A percentile compares a stretch with the other conserved stretches of the same genome.
Conservation (phyloP, 2,888 invertebrate genomes). For the Chirona hameri region DNA sequence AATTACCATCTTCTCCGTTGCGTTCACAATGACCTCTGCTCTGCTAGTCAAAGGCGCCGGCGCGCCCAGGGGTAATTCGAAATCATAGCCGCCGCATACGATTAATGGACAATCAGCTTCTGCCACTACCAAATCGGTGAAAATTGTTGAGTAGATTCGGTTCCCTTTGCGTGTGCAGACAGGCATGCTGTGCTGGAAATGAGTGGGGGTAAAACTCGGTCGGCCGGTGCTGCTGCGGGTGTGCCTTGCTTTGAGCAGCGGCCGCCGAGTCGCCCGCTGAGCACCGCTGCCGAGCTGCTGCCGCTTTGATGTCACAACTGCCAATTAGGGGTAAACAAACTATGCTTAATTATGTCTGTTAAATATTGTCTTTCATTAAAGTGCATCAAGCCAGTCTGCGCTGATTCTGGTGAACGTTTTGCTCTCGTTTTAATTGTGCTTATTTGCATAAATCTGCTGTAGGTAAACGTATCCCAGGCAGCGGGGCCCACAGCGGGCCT, state of each 20-base stretch:
- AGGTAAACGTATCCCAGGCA: neutral
- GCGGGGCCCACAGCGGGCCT: too few species aligned
- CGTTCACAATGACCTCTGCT: neutral
- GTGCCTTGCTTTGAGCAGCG: neutral
- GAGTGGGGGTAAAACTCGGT: neutral
- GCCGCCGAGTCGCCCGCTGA: neutral
- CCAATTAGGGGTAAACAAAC: constrained; percentile 27
- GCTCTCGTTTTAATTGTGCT: neutral
- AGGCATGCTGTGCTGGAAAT: neutral
- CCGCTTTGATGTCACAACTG: neutral
- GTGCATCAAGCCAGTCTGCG: neutral
- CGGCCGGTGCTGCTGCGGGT: too few species aligned
- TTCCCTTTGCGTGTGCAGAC: neutral
- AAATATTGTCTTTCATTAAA: neutral
- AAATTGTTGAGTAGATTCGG: neutral
- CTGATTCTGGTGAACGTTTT: neutral
- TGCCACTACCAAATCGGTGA: neutral
- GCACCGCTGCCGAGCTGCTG: neutral
- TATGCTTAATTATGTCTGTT: constrained; percentile 13
- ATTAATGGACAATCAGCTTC: constrained; percentile 3
- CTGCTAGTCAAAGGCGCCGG: neutral
- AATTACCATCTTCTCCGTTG: neutral
- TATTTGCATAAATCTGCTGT: neutral
- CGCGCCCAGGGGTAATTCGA: neutral
- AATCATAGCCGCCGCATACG: neutral